Percentiles rank a stretch among this genome's conserved stretches.
Evolutionary conservation across 2,888 invertebrate species (phyloP).

Genomic region (Tenodera sinensis): DNA sequence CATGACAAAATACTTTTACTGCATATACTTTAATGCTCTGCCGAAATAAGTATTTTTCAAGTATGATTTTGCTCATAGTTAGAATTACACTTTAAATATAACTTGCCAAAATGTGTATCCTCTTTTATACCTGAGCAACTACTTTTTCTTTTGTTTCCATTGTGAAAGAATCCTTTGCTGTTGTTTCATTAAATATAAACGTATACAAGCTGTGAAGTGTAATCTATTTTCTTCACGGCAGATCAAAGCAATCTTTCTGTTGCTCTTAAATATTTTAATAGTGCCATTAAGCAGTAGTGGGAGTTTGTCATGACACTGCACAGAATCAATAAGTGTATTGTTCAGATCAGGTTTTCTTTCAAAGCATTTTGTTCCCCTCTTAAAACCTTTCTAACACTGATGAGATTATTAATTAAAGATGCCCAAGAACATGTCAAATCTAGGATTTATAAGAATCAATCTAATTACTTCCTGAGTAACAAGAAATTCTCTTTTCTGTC

Average conservation of each 20-base stretch:
- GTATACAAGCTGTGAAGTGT: background rate
- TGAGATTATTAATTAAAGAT: background rate
- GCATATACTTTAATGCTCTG: background rate
- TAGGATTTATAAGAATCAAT: too few species aligned
- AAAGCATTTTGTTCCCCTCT: background rate
- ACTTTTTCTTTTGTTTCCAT: background rate
- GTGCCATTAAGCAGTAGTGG: background rate
- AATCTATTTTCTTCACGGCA: background rate
- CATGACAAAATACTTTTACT: background rate
- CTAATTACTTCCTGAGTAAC: too few species aligned
- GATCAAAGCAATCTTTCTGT: background rate
- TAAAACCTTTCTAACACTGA: background rate
- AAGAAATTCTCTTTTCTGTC: too few species aligned
- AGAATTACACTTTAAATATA: background rate
- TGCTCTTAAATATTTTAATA: background rate
- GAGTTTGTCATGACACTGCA: background rate
- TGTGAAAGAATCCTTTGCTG: background rate
- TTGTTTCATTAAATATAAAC: background rate
- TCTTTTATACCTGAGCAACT: background rate
- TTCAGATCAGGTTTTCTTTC: background rate
- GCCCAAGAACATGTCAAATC: too few species aligned
- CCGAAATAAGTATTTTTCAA: background rate
- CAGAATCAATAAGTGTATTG: background rate
- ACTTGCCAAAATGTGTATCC: background rate
- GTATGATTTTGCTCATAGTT: background rate